phyloP scores from a whole-genome alignment of 64 coral and sea anemone species.

The Pocillopora damicornis region DNA sequence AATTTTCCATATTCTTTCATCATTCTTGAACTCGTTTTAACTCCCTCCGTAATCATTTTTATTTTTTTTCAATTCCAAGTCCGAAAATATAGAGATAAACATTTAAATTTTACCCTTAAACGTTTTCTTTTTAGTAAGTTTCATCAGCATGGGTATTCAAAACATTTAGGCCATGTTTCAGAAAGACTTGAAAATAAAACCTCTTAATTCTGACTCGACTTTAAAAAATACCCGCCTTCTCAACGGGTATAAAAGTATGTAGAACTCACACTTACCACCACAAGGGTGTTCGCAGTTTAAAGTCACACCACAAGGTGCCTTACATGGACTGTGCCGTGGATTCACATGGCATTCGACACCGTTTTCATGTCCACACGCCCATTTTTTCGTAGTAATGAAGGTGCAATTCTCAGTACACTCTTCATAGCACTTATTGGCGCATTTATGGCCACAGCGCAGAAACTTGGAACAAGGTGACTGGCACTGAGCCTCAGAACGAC shows the following conservation, averaged over 20 bases:
- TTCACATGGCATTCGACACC: slow-evolving; percentile 34
- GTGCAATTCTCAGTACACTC: slow-evolving; percentile 55
- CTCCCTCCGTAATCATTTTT: too few species aligned
- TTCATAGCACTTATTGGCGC: slow-evolving; percentile 53
- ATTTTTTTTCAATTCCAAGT: too few species aligned
- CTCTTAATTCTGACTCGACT: too few species aligned
- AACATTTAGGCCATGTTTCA: too few species aligned
- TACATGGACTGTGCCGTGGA: slow-evolving; percentile 21
- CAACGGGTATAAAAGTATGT: not conserved
- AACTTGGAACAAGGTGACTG: slow-evolving; percentile 24
- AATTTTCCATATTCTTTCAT: too few species aligned
- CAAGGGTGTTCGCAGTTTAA: slow-evolving; percentile 51
- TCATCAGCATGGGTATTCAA: too few species aligned
- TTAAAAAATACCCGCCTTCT: not conserved
- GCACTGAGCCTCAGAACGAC: slow-evolving; percentile 39
- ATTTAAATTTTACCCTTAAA: too few species aligned
- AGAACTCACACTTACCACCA: slow-evolving; percentile 21
- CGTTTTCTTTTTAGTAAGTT: too few species aligned
- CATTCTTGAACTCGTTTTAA: too few species aligned
- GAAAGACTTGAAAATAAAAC: too few species aligned
- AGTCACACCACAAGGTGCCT: slow-evolving; percentile 33
- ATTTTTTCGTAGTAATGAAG: slow-evolving; percentile 31
- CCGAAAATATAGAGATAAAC: too few species aligned
- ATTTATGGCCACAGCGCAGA: slow-evolving; percentile 69
- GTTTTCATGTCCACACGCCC: slow-evolving; percentile 64